These are phyloP conservation scores for Baronia brevicornis DNA, from an alignment of 2,888 invertebrate species.

Conservation along the genomic window DNA sequence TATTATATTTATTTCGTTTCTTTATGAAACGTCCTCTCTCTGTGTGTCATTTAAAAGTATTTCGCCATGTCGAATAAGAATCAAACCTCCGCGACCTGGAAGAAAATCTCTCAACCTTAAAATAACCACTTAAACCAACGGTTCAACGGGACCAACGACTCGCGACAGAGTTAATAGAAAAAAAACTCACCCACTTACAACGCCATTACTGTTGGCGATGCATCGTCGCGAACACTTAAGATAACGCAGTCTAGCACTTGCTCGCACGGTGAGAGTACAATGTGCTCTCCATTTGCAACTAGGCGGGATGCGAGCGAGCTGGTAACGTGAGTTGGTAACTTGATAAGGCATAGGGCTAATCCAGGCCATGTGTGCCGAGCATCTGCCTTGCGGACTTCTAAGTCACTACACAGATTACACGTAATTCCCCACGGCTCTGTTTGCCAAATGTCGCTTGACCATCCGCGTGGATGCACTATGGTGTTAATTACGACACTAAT, in stretches of 20 bases:
- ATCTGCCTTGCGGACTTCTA: slow-evolving; percentile 60
- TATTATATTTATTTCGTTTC: neutral
- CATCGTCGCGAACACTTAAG: slow-evolving; percentile 29
- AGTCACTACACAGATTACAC: slow-evolving; percentile 67
- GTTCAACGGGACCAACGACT: slow-evolving; percentile 8
- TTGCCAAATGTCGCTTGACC: slow-evolving; percentile 64
- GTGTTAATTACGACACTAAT: too few species aligned
- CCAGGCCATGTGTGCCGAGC: slow-evolving; percentile 51
- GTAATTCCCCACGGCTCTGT: slow-evolving; percentile 48
- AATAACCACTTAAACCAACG: slow-evolving; percentile 13
- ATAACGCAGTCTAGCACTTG: slow-evolving; percentile 33
- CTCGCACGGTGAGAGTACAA: slow-evolving; percentile 31
- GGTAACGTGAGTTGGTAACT: slow-evolving; percentile 48
- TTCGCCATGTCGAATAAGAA: slow-evolving; percentile 5
- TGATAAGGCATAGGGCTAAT: slow-evolving; percentile 45
- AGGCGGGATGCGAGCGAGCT: slow-evolving; percentile 29
- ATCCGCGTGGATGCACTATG: too few species aligned
- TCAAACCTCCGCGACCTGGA: neutral
- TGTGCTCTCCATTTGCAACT: slow-evolving; percentile 18
- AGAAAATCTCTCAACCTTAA: slow-evolving; percentile 9
- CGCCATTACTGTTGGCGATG: slow-evolving; percentile 24
- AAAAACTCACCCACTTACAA: slow-evolving; percentile 23
- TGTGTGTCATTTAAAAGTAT: neutral
- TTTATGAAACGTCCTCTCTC: neutral
- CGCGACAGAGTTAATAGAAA: slow-evolving; percentile 21